Conservation (phyloP, 1,140 invertebrate species). For the Melipona quadrifasciata region DNA sequence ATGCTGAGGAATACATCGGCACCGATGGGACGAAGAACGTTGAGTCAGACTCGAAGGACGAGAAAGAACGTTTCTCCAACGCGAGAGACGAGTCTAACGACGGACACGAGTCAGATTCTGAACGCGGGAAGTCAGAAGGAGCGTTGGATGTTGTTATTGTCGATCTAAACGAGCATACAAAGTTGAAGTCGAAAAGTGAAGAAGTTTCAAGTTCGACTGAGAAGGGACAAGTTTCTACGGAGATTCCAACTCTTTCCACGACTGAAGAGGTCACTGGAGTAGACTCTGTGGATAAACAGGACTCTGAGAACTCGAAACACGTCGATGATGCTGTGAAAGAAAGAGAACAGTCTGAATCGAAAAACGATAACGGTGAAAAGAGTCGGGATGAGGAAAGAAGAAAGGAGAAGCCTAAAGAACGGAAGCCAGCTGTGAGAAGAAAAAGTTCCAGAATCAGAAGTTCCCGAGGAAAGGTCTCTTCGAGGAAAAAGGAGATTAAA, state of each 20-base stretch:
- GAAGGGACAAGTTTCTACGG: conserved; percentile 8
- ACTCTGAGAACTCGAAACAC: not conserved
- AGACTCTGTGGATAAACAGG: not conserved
- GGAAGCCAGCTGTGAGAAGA: conserved; percentile 13
- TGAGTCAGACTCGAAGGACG: not conserved
- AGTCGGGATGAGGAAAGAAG: not conserved
- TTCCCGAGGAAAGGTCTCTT: conserved; percentile 32
- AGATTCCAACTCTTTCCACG: not conserved
- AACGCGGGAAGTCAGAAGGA: not conserved
- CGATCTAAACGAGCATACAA: conserved; percentile 12
- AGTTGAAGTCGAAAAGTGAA: not conserved
- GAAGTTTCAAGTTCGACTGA: conserved; percentile 11
- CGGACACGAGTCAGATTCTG: not conserved
- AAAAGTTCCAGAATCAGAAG: conserved; percentile 37
- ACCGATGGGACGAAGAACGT: not conserved
- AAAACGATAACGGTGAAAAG: not conserved
- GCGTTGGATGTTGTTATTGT: conserved; percentile 46
- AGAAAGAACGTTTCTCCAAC: not conserved
- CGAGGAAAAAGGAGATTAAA: conserved; percentile 43
- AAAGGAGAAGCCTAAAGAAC: not conserved
- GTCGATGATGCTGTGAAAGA: not conserved
- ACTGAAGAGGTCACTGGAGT: not conserved
- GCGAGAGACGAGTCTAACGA: not conserved
- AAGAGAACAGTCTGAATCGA: not conserved
- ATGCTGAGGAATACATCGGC: conserved; percentile 27